These are phyloP conservation scores for Nemoura dubitans DNA, from an alignment of 2,888 invertebrate genomes.

Conservation along the genomic window DNA sequence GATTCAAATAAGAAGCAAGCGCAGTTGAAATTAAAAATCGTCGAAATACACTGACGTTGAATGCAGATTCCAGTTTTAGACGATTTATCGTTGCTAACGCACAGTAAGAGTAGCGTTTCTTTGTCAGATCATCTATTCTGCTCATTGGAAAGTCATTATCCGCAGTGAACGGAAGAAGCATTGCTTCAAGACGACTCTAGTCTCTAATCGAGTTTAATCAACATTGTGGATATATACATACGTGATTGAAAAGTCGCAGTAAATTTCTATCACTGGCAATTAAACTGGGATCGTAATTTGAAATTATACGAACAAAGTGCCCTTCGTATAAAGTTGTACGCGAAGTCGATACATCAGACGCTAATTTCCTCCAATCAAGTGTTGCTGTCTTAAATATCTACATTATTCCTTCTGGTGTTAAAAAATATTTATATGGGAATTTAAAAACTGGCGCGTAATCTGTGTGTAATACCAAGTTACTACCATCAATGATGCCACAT, in stretches of 20 bases:
- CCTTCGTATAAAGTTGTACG: not conserved
- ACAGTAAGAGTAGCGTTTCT: not conserved
- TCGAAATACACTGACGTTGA: not conserved
- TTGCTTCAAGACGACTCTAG: not conserved
- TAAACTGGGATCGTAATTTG: not conserved
- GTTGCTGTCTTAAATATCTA: not conserved
- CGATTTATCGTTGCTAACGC: conserved; percentile 1
- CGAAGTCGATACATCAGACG: not conserved
- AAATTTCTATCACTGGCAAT: not conserved
- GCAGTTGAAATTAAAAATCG: not conserved
- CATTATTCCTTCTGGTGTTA: not conserved
- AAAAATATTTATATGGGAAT: not conserved
- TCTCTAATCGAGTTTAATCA: not conserved
- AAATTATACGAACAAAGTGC: not conserved
- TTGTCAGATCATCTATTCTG: not conserved
- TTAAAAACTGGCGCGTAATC: not conserved
- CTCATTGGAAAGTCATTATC: conserved; percentile 13
- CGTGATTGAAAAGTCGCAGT: not conserved
- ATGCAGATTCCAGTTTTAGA: conserved; percentile 15
- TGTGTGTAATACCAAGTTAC: too few relatives aligned
- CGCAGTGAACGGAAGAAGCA: not conserved
- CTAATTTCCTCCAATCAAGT: not conserved
- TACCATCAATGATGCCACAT: not conserved
- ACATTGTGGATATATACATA: not conserved
- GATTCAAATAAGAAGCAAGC: conserved; percentile 4